Conservation (phyloP, 2,888 invertebrate species). For the Cecidostiba fungosa region DNA sequence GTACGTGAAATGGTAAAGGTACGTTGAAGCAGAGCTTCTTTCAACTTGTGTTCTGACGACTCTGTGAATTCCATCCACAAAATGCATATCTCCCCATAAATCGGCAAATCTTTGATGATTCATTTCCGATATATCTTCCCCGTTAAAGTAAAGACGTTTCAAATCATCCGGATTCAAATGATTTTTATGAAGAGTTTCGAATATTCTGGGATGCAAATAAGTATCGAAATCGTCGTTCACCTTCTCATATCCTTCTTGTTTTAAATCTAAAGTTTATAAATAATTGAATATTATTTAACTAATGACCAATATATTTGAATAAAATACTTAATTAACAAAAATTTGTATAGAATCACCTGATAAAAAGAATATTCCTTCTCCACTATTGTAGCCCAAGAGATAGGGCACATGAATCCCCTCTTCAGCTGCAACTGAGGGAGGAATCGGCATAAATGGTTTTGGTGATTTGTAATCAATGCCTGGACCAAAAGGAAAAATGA, state of each 20-base stretch:
- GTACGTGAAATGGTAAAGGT: conserved; percentile 71
- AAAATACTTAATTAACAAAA: not conserved
- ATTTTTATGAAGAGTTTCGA: conserved; percentile 55
- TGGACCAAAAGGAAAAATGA: conserved; percentile 63
- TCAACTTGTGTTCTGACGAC: conserved; percentile 65
- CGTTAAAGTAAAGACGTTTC: conserved; percentile 68
- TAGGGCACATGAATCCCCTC: conserved; percentile 80
- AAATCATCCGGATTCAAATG: conserved; percentile 65
- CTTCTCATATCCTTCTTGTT: conserved; percentile 51
- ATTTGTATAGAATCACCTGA: conserved; percentile 33
- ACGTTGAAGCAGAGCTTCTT: conserved; percentile 64
- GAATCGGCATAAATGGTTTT: conserved; percentile 72
- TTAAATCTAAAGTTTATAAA: conserved; percentile 33
- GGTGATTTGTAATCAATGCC: conserved; percentile 65
- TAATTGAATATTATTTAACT: not conserved
- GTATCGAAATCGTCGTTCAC: conserved; percentile 45
- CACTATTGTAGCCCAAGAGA: conserved; percentile 81
- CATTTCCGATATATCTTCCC: conserved; percentile 57
- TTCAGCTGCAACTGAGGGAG: conserved; percentile 73
- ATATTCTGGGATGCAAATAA: conserved; percentile 47
- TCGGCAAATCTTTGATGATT: conserved; percentile 60
- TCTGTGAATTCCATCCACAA: conserved; percentile 67
- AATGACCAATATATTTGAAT: not conserved
- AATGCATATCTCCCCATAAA: conserved; percentile 66
- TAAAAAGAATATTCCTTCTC: conserved; percentile 79